Base-by-base conservation (phyloP, 2,888 invertebrate species). In the Apodemia zela region DNA sequence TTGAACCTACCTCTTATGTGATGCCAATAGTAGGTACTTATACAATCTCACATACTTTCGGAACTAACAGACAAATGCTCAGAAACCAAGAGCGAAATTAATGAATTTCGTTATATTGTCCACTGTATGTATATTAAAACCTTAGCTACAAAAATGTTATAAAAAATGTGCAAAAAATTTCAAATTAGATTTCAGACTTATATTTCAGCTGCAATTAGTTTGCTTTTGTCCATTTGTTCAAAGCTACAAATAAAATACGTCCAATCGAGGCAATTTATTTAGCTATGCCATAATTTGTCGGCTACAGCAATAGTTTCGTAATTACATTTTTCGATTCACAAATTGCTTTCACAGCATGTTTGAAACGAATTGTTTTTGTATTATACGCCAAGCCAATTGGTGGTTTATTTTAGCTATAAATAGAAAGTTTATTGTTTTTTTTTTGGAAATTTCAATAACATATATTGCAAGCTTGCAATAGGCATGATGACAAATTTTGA, bases 251-350 rank as follows among this genome's bases (percentile, higher is more conserved):
- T 51, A 51, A 51, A 51, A 51, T 51, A 17, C 17, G 51, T 18
- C 51, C 51, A 51, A 51, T 51, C 51, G 51, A 38, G 51, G 51
- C 51, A 17, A 51, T 49, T 49, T 49, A 49, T 49, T 51, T 51
- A 51, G 51, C 51, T 51, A 18, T 51, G 51, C 51, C 51, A 51
- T 51, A 51, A 21, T 51, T 51, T 51, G 51, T 51, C 18, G 51
- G 51, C 4, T 18, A 11, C 51, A 18, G 51, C 51, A 21, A 51
- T 51, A 51, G 51, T 51, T 51, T 18, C 51, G 51, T 51, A 51
- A 51, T 51, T 51, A 51, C 51, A 51, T 51, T 51, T 51, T 51
- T 51, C 51, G 51, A 18, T 54, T 54, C 51, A 54, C 51, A 54
- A 54, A 54, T 54, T 54, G 51, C 51, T 13, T 54, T 54, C 25